Evolutionary conservation across 2,113 vertebrate species (phyloP), one percentile per base, ranked within the genome.

Genomic region (Otolemur garnettii): DNA sequence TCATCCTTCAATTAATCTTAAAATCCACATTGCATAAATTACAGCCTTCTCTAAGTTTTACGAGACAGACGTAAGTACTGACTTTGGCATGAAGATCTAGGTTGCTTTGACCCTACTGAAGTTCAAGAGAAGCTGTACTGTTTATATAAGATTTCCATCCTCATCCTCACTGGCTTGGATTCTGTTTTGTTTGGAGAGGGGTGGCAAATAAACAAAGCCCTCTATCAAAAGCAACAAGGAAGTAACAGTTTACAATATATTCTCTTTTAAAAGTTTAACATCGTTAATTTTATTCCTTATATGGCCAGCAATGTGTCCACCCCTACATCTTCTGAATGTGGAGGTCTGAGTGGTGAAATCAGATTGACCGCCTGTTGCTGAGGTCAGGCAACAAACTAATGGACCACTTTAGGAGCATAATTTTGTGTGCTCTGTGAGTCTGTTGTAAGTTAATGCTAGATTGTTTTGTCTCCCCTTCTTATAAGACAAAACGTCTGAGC

Each of bases 251-350:
- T 83, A 78, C 33, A 88, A 55, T 71, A 64, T 81, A 89, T 93
- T 96, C 91, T 94, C 97, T 98, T 95, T 97, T 94, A 93, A 95
- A 96, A 93, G 2, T 88, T 95, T 97, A 85, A 81, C 83, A 78
- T 90, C 80, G 42, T 93, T 90, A 80, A 94, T 91, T 91, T 97
- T 87, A 97, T 97, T 92, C 95, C 90, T 97, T 97, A 92, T 92
- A 94, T 95, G 97, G 97, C 91, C 97, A 96, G 72, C 35, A 74
- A 59, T 89, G 71, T 88, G 84, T 87, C 96, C 91, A 90, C 84
- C 77, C 69, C 28, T 90, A 5, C 24, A 62, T 96, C 79, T 94
- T 96, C 83, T 93, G 96, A 96, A 88, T 78, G 69, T 88, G 91
- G 95, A 96, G 94, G 79, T 72, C 80, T 60, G 50, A 68, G 57